A percentile compares a stretch with the other conserved stretches of the same genome.
These are phyloP conservation scores for Turdus rufiventris DNA, from an alignment of 2,113 vertebrate species.

Conservation along the genomic window DNA sequence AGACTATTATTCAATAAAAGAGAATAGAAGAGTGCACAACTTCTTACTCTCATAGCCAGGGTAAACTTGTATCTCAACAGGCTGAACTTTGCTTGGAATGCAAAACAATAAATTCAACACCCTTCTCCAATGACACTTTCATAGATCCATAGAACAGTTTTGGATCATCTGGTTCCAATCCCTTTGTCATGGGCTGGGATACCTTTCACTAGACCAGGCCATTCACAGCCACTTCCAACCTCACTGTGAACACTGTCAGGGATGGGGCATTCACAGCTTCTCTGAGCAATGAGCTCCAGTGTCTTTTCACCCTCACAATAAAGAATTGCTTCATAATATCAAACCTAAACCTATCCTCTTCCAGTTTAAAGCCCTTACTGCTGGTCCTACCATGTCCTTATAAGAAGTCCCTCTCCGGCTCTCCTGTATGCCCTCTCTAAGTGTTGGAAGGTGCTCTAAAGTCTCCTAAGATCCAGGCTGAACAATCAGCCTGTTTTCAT, in stretches of 20 bases:
- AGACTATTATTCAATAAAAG: neutral
- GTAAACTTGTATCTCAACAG: neutral
- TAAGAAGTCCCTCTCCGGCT: neutral
- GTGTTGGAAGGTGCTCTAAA: neutral
- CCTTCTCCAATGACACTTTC: neutral
- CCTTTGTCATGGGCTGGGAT: neutral
- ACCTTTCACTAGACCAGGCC: neutral
- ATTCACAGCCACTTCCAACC: neutral
- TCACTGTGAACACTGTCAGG: neutral
- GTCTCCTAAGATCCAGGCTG: neutral
- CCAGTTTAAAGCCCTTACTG: neutral
- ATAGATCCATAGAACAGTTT: rapidly evolving
- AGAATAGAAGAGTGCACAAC: neutral
- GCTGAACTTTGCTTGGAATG: neutral
- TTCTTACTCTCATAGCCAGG: neutral
- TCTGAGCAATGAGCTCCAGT: neutral
- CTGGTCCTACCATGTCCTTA: neutral
- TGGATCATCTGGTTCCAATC: neutral
- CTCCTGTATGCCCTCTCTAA: neutral
- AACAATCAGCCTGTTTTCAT: neutral
- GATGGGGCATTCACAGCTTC: neutral
- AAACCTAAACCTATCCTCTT: neutral
- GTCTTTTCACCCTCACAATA: neutral
- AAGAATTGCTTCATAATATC: neutral
- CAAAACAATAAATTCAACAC: neutral